These are phyloP conservation scores for Bombus confusus DNA, from an alignment of 1,140 invertebrate species.

Conservation along the genomic window DNA sequence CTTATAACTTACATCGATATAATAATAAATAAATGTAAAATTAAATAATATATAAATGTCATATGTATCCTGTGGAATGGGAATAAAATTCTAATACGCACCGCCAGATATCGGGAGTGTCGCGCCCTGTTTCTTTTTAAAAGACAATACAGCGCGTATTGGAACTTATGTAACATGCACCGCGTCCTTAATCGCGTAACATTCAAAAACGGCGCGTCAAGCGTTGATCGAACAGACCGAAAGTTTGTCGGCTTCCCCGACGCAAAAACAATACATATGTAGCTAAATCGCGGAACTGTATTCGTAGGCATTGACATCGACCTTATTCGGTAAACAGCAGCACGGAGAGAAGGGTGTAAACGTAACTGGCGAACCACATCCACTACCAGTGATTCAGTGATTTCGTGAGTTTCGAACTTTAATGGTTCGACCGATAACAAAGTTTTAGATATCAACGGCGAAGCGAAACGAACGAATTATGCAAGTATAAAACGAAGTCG, in stretches of 20 bases:
- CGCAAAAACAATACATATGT: neutral
- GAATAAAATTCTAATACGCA: constrained; percentile 1
- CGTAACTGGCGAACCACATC: neutral
- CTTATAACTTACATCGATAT: neutral
- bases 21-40: neutral
- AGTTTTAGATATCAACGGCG: neutral
- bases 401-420: neutral
- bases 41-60: neutral
- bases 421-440: neutral
- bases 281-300: neutral
- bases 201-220: neutral
- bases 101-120: constrained; percentile 13
- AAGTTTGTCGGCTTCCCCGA: neutral
- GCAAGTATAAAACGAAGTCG: neutral
- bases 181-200: neutral
- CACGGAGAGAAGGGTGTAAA: neutral
- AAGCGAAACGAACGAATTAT: neutral
- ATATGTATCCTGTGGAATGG: neutral
- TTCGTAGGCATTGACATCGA: neutral
- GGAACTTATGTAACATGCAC: neutral
- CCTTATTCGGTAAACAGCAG: constrained; percentile 20
- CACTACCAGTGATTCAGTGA: neutral
- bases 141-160: neutral
- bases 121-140: neutral
- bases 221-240: neutral